Base-by-base conservation (phyloP, 2,888 invertebrate species). In the Epistrophella euchroma region DNA sequence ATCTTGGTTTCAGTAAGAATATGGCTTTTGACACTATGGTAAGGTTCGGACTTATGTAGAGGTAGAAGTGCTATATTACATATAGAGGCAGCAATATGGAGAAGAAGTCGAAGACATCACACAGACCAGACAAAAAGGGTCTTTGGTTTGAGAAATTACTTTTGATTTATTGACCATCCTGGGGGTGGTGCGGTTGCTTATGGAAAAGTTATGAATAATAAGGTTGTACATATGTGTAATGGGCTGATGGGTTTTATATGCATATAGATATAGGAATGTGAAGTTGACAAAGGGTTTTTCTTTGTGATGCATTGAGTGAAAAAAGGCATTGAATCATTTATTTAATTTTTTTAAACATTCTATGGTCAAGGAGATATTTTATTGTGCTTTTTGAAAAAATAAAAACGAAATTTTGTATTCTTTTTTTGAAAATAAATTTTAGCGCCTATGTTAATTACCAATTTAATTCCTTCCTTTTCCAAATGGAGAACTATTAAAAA, bases 11-110 rank as follows among this genome's bases (percentile, higher is more conserved):
- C 17, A 45, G 66, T 66, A 66, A 70, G 76, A 77, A 77, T 73
- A 81, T 81, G 81, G 35, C 77, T 74, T 74, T 74, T 73, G 82
- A 86, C 82, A 78, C 85, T 68, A 32, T 25, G 64, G 64, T 32
- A 19, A n/a, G 66, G 52, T 28, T 37, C 15, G 47, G 37, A 45
- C 64, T 47, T 10, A 66, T 6, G 19, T 17, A 45, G 17, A 50
- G 9, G 52, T 9, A 52, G 35, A 66, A 28, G 50, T 35, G 70
- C 45, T 32, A 32, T 9, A 32, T 17, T 17, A 40, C 52, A n/a
- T 56, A 35, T 6, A 15, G 13, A 19, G 7, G 37, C 6, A 15
- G 45, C 19, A 1, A 32, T 17, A 32, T 45, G 35, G 43, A 11
- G 13, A 37, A 52, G n/a, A 28, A 28, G 37, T 37, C 47, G 68